These are phyloP conservation scores for Mormyrus proboscirostris DNA, from an alignment of 2,797 vertebrate genomes.

Conservation along the genomic window DNA sequence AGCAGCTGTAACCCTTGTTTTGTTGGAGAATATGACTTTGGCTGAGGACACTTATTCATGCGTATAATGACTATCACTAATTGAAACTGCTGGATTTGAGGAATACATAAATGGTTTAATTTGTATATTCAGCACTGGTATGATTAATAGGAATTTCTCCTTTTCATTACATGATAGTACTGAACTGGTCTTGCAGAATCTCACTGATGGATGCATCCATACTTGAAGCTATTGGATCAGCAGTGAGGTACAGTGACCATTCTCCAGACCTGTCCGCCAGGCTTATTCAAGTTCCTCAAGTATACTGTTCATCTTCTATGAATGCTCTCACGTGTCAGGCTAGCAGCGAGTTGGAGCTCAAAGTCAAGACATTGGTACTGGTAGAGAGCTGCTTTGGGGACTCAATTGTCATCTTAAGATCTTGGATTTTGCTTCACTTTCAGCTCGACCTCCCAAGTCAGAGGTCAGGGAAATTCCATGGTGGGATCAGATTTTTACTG, in stretches of 20 bases:
- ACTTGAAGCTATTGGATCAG: neutral
- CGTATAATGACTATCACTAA: neutral
- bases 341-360: neutral
- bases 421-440: neutral
- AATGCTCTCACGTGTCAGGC: neutral
- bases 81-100: neutral
- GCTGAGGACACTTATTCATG: neutral
- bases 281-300: neutral
- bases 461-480: neutral
- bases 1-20: neutral
- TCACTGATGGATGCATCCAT: neutral
- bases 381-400: neutral
- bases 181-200: neutral
- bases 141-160: neutral
- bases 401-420: neutral
- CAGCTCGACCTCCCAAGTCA: neutral
- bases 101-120: neutral
- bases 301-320: neutral
- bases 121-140: neutral
- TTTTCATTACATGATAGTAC: neutral
- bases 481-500: neutral
- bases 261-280: neutral
- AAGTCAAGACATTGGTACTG: neutral
- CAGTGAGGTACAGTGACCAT: neutral
- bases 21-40: neutral